Conservation (phyloP, 2,113 vertebrate genomes). For the Diglossa brunneiventris region DNA sequence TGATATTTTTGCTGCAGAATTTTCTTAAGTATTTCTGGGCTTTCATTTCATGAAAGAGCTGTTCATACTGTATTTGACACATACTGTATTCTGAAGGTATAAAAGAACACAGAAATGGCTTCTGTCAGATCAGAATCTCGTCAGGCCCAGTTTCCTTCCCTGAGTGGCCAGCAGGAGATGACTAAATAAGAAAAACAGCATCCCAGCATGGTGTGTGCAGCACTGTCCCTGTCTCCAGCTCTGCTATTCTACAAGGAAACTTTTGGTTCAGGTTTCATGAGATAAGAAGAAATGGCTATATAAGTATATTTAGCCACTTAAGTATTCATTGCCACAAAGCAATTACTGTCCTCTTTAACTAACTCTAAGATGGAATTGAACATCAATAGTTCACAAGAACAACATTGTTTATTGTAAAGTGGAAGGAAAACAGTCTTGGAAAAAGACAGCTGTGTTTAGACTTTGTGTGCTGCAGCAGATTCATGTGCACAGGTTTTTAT, state of each 20-base stretch:
- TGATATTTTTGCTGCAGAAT: background rate
- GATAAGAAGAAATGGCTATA: background rate
- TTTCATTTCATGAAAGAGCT: background rate
- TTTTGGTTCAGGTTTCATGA: background rate
- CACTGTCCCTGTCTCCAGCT: background rate
- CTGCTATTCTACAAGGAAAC: background rate
- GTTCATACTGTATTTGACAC: background rate
- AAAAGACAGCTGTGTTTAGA: background rate
- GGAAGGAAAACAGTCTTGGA: background rate
- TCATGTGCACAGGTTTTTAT: background rate
- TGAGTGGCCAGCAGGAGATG: background rate
- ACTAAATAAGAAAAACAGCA: background rate
- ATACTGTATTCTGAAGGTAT: background rate
- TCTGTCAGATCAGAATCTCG: background rate
- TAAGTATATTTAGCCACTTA: background rate
- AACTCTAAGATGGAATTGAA: background rate
- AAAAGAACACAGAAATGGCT: background rate
- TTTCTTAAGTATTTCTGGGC: background rate
- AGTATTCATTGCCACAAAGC: background rate
- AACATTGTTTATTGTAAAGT: background rate
- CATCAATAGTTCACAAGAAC: background rate
- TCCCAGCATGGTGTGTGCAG: background rate
- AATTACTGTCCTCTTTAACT: background rate
- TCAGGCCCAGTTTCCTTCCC: background rate
- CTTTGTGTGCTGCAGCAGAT: background rate